A percentile compares a stretch with the other conserved stretches of the same genome.
phyloP scores from a whole-genome alignment of 2,113 vertebrate species.

The Machaerirhynchus nigripectus region DNA sequence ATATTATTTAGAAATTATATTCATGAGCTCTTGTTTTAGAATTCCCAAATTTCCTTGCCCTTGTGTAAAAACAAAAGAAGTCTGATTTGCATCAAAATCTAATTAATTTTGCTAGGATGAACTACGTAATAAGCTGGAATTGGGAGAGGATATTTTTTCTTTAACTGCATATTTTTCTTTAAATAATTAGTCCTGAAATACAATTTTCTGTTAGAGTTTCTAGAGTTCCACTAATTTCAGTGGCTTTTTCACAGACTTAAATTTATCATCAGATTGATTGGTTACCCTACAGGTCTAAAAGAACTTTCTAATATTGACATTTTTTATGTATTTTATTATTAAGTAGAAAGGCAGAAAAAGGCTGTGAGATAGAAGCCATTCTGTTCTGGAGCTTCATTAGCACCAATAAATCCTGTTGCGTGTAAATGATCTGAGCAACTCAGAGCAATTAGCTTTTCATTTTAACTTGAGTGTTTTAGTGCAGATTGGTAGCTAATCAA shows the following conservation, averaged over 20 bases:
- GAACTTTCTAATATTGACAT: background rate
- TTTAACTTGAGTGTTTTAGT: conserved; percentile 64
- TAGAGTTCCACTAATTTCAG: background rate
- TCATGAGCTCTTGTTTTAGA: background rate
- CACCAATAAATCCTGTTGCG: conserved; percentile 48
- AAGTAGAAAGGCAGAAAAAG: conserved; percentile 2
- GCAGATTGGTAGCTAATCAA: conserved; percentile 70
- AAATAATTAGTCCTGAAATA: background rate
- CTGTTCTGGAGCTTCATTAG: conserved; percentile 43
- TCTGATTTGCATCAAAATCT: background rate
- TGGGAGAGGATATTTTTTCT: background rate
- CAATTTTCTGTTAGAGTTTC: background rate
- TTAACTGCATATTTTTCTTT: background rate
- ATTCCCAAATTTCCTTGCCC: background rate
- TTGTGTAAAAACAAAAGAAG: no score
- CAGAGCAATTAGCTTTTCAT: conserved; percentile 64
- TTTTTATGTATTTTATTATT: conserved; percentile 1
- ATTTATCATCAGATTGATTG: background rate
- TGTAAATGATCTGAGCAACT: conserved; percentile 63
- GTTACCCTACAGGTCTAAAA: background rate
- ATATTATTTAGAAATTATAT: background rate
- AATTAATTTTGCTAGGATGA: background rate
- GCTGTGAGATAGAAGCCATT: background rate
- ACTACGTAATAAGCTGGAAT: background rate
- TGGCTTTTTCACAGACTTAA: background rate